Percentiles rank a stretch among this genome's conserved stretches.
These are phyloP conservation scores for Timandra comae DNA, from an alignment of 2,888 invertebrate genomes.

Conservation along the genomic window DNA sequence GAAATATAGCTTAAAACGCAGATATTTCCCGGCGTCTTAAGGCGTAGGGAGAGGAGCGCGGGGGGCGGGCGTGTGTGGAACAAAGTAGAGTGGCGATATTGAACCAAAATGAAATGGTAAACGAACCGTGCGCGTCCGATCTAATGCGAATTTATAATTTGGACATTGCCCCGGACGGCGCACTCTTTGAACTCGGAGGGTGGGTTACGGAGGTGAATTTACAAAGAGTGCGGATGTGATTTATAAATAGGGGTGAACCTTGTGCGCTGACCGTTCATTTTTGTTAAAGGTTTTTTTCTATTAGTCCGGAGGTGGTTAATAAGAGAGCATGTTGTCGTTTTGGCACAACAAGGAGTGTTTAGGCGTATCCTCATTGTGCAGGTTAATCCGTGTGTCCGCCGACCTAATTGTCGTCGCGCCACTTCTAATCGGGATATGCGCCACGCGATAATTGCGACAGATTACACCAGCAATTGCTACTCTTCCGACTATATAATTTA, in stretches of 20 bases:
- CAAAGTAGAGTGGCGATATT: constrained; percentile 77
- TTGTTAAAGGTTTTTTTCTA: constrained; percentile 47
- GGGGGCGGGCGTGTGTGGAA: constrained; percentile 71
- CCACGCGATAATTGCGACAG: constrained; percentile 72
- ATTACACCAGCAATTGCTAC: constrained; percentile 37
- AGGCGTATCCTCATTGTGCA: constrained; percentile 74
- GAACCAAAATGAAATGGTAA: constrained; percentile 77
- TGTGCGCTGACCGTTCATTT: constrained; percentile 50
- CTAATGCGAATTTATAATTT: constrained; percentile 78
- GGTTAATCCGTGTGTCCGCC: constrained; percentile 73
- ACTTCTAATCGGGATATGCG: constrained; percentile 74
- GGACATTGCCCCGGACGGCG: constrained; percentile 68
- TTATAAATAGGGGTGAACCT: constrained; percentile 57
- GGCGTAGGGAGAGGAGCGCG: constrained; percentile 43
- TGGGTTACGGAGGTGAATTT: constrained; percentile 56
- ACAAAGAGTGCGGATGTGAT: constrained; percentile 69
- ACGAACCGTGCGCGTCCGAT: constrained; percentile 77
- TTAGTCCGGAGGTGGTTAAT: constrained; percentile 51
- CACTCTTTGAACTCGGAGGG: constrained; percentile 71
- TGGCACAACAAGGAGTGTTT: constrained; percentile 61
- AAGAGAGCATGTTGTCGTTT: constrained; percentile 40
- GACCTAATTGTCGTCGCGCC: constrained; percentile 73
- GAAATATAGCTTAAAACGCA: constrained; percentile 79
- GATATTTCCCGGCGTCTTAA: constrained; percentile 77
- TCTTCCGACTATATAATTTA: constrained; percentile 15